These are phyloP conservation scores for Paedocypris sp. DNA, from an alignment of 2,113 vertebrate species.

Conservation along the genomic window DNA sequence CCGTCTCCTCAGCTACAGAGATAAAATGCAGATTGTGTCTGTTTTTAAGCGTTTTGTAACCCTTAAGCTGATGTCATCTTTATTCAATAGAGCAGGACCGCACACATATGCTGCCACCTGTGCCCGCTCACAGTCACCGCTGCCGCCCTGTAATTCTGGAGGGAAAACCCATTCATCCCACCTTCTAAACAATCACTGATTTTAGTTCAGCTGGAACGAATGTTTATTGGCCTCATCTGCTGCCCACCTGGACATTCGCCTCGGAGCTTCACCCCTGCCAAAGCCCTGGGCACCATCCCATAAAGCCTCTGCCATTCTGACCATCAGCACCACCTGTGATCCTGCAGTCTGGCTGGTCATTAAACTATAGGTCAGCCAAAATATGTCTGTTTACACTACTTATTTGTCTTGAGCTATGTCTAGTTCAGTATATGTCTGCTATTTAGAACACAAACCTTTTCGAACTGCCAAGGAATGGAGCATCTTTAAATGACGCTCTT, in stretches of 20 bases:
- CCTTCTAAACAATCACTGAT: too few relatives aligned
- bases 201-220: not conserved
- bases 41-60: not conserved
- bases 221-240: slow-evolving; percentile 9
- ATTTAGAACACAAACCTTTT: too few relatives aligned
- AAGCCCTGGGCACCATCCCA: not conserved
- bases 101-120: slow-evolving; percentile 21
- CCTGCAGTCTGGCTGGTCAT: slow-evolving; percentile 5
- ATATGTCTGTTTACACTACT: not conserved
- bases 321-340: slow-evolving; percentile 5
- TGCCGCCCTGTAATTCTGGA: not conserved
- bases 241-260: slow-evolving; percentile 5
- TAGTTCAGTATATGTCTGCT: too few relatives aligned
- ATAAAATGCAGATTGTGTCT: not conserved
- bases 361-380: not conserved
- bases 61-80: slow-evolving; percentile 4
- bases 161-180: not conserved
- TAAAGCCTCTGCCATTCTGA: not conserved
- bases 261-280: not conserved
- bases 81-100: slow-evolving; percentile 6
- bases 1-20: not conserved
- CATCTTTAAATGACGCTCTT: too few relatives aligned
- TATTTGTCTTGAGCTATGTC: not conserved
- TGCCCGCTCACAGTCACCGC: not conserved
- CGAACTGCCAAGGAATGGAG: too few relatives aligned